Percentiles rank a stretch among this genome's conserved stretches.
These are phyloP conservation scores for Chelonoidis abingdonii DNA, from an alignment of 2,113 vertebrate genomes.

Conservation along the genomic window DNA sequence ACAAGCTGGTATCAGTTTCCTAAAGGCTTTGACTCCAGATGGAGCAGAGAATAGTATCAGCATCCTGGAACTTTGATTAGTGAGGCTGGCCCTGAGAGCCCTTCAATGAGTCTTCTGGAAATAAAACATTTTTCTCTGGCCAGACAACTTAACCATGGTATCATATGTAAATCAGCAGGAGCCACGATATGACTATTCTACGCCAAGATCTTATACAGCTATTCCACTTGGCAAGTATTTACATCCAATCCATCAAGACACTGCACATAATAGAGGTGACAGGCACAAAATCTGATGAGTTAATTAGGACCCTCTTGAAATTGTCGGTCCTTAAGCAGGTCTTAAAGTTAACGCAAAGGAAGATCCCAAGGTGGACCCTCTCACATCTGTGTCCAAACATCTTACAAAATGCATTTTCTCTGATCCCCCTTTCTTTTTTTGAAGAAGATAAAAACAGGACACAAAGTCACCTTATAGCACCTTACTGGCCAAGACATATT, in stretches of 20 bases:
- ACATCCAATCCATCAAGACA: neutral
- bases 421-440: neutral
- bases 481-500: neutral
- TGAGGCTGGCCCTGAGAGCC: neutral
- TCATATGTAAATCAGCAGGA: neutral
- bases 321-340: neutral
- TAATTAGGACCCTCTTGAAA: neutral
- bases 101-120: neutral
- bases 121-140: neutral
- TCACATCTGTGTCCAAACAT: neutral
- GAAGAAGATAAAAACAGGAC: neutral
- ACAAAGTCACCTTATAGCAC: neutral
- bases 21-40: neutral
- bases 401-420: neutral
- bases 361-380: neutral
- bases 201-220: neutral
- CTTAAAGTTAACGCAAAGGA: neutral
- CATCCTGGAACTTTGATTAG: neutral
- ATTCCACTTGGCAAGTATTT: neutral
- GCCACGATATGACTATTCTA: neutral
- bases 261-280: neutral
- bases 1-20: neutral
- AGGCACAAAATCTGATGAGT: neutral
- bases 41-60: neutral
- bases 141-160: neutral